Conservation (phyloP, 2,888 invertebrate genomes). For the Odontocolon sp. region DNA sequence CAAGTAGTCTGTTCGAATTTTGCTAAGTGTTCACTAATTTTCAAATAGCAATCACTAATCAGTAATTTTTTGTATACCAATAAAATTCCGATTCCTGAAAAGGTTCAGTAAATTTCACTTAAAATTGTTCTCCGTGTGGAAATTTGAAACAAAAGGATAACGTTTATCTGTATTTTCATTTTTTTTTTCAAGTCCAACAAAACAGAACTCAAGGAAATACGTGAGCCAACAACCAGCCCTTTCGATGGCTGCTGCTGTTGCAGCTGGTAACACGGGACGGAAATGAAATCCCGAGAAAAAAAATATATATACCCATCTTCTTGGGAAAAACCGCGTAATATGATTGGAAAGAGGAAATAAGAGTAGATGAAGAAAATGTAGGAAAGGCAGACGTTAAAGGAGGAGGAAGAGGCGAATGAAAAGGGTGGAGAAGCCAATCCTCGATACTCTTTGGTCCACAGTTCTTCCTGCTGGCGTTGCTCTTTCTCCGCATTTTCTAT, state of each 20-base stretch:
- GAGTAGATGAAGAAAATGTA: conserved; percentile 32
- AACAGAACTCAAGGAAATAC: conserved; percentile 19
- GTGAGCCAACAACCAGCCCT: conserved; percentile 19
- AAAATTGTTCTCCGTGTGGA: no score
- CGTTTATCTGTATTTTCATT: neutral
- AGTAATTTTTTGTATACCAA: no score
- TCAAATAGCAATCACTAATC: no score
- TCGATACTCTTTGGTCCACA: conserved; percentile 40
- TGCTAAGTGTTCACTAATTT: no score
- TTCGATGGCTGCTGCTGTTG: conserved; percentile 12
- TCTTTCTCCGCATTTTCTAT: conserved; percentile 17
- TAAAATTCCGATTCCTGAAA: no score
- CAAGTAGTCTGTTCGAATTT: no score
- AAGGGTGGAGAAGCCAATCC: conserved; percentile 33
- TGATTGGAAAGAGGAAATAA: conserved; percentile 59
- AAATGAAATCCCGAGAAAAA: conserved; percentile 38
- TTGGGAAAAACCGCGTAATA: conserved; percentile 52
- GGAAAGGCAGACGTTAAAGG: conserved; percentile 12
- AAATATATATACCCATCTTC: neutral
- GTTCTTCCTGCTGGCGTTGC: neutral
- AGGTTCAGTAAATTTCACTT: no score
- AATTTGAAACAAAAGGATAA: conserved; percentile 14
- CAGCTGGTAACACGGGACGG: conserved; percentile 24
- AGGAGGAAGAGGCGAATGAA: conserved; percentile 21
- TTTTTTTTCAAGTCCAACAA: neutral